These are phyloP conservation scores for Gobio occitaniae DNA, from an alignment of 2,797 vertebrate species.

Conservation along the genomic window DNA sequence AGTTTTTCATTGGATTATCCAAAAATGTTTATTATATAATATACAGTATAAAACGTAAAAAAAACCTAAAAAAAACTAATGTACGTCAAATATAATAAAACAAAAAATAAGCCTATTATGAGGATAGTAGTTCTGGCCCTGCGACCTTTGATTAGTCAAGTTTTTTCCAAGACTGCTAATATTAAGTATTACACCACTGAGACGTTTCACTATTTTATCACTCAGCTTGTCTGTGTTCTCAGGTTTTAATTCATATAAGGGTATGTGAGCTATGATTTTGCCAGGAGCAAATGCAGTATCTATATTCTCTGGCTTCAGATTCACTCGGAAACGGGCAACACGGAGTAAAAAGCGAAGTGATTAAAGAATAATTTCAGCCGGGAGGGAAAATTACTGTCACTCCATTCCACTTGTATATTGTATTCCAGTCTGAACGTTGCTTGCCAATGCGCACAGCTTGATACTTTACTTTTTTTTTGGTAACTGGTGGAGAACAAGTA, in stretches of 20 bases:
- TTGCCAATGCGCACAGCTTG: neutral
- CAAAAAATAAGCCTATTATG: neutral
- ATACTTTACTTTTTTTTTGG: neutral
- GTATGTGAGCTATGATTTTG: neutral
- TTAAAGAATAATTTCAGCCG: neutral
- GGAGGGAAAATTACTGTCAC: conserved; percentile 18
- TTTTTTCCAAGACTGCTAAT: neutral
- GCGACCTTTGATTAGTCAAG: neutral
- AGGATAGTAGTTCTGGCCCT: neutral
- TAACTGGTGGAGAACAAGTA: neutral
- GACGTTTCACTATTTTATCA: neutral
- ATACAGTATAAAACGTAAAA: neutral
- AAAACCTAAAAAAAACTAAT: too few relatives aligned
- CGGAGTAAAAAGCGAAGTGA: neutral
- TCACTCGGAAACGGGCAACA: neutral
- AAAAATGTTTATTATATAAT: too few relatives aligned
- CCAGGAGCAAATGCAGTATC: neutral
- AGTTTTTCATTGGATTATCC: neutral
- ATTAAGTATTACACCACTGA: neutral
- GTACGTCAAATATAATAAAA: neutral
- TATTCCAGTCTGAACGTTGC: neutral
- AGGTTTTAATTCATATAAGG: neutral
- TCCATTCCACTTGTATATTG: conserved; percentile 16
- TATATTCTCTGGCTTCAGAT: neutral
- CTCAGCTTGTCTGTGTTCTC: neutral